Base-by-base conservation (phyloP, 2,797 vertebrate genomes). In the Premnoplex brunnescens region DNA sequence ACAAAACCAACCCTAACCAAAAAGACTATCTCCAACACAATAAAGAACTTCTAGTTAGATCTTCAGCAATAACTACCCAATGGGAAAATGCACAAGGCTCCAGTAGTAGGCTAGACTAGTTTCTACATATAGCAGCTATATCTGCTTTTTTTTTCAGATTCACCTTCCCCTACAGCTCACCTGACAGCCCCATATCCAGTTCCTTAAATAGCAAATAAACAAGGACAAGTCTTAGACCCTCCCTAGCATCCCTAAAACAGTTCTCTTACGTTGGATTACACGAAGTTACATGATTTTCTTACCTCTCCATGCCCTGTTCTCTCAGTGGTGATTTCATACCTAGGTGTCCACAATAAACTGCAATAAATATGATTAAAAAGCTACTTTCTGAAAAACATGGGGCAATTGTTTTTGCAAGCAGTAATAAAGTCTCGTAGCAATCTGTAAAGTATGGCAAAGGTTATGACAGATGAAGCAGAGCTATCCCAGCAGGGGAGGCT, bases 131-230 rank as follows among this genome's bases (percentile, higher is more conserved):
- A 46, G 32, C 30, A 78, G 16, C 11, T 48, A 28, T 55, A 10
- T 9, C 13, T 59, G 0, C 16, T 20, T 62, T 22, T 54, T 74
- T 58, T 71, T 54, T 60, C 86, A 76, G 6, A 23, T 18, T 34
- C 12, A 23, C 8, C 6, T 72, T 68, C 18, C 19, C 9, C 36
- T 75, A 3, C 8, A 58, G 19, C 37, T 24, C 5, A 52, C 6
- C 7, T 34, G 1, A 39, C 2, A 66, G 3, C 2, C 2, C 11
- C 12, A 4, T 12, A 4, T 23, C 30, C 30, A 75, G 27, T 10
- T 34, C 24, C 41, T 77, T 66, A 66, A 74, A 52, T 3, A 82
- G 30, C 21, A 79, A 20, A 66, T 59, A 66, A 9, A 5, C 13
- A 66, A 76, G 9, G 9, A 11, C 14, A 64, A 32, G 4, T 43